Evolutionary conservation across 2,113 vertebrate genomes (phyloP).

Genomic region (Nycticorax nycticorax): DNA sequence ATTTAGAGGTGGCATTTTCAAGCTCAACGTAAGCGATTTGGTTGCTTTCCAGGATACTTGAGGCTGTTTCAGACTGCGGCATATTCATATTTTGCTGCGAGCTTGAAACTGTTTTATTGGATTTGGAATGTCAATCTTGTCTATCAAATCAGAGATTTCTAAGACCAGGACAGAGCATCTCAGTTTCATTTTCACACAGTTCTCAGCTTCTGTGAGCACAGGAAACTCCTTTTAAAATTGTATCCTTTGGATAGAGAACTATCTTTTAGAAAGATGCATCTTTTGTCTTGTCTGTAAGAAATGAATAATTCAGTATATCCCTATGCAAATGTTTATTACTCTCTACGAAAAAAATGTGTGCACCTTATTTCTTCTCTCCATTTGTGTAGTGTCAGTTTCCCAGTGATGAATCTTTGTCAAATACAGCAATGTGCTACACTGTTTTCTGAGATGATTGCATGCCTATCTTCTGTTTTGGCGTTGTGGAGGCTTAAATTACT

Average conservation of each 20-base stretch:
- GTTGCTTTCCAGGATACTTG: not conserved
- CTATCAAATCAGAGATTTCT: not conserved
- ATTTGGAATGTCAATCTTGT: conserved; percentile 5
- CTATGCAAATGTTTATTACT: conserved; percentile 24
- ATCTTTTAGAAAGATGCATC: not conserved
- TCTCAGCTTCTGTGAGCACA: not conserved
- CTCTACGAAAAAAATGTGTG: not conserved
- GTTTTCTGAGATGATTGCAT: not conserved
- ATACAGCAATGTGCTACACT: not conserved
- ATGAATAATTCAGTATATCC: not conserved
- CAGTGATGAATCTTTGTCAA: not conserved
- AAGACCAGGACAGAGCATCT: not conserved
- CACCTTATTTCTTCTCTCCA: not conserved
- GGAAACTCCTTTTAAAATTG: not conserved
- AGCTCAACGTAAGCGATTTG: not conserved
- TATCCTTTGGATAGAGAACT: not conserved
- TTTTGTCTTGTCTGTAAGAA: conserved; percentile 17
- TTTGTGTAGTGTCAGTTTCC: not conserved
- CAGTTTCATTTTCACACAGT: not conserved
- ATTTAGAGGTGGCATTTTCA: not conserved
- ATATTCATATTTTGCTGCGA: not conserved
- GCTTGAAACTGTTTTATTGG: not conserved
- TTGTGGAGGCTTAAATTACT: conserved; percentile 17
- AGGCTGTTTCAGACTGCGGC: not conserved
- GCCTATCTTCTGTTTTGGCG: not conserved